These are phyloP conservation scores for Amphipyra tragopoginis DNA, from an alignment of 2,888 invertebrate species.

Conservation along the genomic window DNA sequence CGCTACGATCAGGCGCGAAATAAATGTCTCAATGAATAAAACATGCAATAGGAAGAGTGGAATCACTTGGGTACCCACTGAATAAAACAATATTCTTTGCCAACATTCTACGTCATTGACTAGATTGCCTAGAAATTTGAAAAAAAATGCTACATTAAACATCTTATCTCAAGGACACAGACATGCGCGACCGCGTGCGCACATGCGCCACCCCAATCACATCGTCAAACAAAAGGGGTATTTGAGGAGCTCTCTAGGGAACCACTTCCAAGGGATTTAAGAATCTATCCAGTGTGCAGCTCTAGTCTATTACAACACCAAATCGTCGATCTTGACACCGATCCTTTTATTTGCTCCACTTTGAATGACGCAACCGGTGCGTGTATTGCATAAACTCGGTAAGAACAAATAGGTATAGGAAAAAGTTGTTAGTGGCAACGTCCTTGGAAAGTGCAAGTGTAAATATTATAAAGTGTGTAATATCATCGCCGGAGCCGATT, in stretches of 20 bases:
- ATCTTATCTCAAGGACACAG: conserved; percentile 13
- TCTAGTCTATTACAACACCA: conserved; percentile 58
- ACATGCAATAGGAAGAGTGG: conserved; percentile 79
- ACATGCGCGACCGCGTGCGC: conserved; percentile 3
- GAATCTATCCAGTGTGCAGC: conserved; percentile 51
- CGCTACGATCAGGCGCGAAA: conserved; percentile 31
- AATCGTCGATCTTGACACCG: conserved; percentile 59
- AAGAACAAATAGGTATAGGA: conserved; percentile 6
- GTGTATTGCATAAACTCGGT: conserved; percentile 35
- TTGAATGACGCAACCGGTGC: conserved; percentile 57
- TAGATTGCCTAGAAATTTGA: conserved; percentile 20
- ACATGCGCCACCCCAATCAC: conserved; percentile 14
- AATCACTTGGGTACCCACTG: conserved; percentile 28
- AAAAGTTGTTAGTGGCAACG: conserved; percentile 25
- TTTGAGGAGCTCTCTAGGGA: conserved; percentile 73
- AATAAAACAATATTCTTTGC: conserved; percentile 40
- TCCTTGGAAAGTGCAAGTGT: no score
- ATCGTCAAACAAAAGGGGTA: conserved; percentile 53
- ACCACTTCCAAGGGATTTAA: conserved; percentile 66
- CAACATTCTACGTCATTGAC: conserved; percentile 12
- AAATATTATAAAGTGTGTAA: no score
- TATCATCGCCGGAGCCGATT: no score
- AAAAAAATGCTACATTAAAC: conserved; percentile 14
- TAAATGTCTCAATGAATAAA: conserved; percentile 75
- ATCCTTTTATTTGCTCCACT: conserved; percentile 55